A percentile compares a stretch with the other conserved stretches of the same genome.
Conservation (phyloP, 2,888 invertebrate species). For the Tinea semifulvella region DNA sequence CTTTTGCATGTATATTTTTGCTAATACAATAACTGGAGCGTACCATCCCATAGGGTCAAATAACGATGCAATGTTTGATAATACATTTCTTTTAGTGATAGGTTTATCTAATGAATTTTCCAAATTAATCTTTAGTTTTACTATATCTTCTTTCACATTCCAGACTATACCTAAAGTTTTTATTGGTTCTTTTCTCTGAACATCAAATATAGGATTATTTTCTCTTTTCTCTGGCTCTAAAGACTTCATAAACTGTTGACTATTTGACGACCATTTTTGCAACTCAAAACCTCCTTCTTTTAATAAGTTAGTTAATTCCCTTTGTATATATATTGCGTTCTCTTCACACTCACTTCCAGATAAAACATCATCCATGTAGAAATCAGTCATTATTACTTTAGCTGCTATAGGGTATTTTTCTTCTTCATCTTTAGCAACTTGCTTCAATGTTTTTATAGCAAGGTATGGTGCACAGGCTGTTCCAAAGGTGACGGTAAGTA, state of each 20-base stretch:
- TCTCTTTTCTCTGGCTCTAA: slow-evolving; percentile 8
- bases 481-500: slow-evolving; percentile 21
- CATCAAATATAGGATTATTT: too few relatives aligned
- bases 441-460: slow-evolving; percentile 19
- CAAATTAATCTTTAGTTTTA: too few relatives aligned
- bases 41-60: slow-evolving; percentile 26
- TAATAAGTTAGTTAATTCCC: slow-evolving; percentile 2
- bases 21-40: slow-evolving; percentile 20
- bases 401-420: slow-evolving; percentile 18
- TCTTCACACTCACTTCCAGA: slow-evolving; percentile 5
- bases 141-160: slow-evolving; percentile 21
- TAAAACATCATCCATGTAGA: slow-evolving; percentile 11
- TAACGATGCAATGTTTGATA: slow-evolving; percentile 23
- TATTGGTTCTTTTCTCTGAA: slow-evolving; percentile 19
- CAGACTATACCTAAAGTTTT: slow-evolving; percentile 24
- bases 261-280: slow-evolving; percentile 13
- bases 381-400: slow-evolving; percentile 11
- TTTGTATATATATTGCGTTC: background rate
- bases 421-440: slow-evolving; percentile 19
- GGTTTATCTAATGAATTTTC: slow-evolving; percentile 17
- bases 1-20: slow-evolving; percentile 22
- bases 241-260: background rate
- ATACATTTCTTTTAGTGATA: slow-evolving; percentile 22
- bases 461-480: slow-evolving; percentile 22
- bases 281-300: slow-evolving; percentile 10